Conservation (phyloP, 2,797 vertebrate species). For the Enteromius unitaeniatus region DNA sequence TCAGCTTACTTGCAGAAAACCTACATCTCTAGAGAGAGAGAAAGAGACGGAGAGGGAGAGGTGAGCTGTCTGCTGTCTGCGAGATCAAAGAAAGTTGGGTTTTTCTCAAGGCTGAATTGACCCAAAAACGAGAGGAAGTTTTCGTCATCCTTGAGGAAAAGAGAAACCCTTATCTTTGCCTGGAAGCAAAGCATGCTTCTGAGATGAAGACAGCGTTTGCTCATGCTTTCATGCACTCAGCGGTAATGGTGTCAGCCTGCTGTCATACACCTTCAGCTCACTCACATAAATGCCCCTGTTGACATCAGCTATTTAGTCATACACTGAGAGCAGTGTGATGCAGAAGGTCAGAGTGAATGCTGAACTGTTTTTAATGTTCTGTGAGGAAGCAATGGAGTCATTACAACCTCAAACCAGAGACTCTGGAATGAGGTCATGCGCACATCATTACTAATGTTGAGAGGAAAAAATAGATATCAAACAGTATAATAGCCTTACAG, state of each 20-base stretch:
- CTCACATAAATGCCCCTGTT: conserved; percentile 6
- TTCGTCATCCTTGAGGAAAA: conserved; percentile 17
- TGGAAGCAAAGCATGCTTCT: background rate
- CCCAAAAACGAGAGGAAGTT: conserved; percentile 22
- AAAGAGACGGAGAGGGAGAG: conserved; percentile 2
- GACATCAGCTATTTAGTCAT: conserved; percentile 26
- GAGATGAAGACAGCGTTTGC: conserved; percentile 5
- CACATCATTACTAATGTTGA: background rate
- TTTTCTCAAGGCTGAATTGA: conserved; percentile 40
- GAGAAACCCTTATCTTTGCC: background rate
- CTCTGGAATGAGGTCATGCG: conserved; percentile 7
- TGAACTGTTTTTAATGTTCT: background rate
- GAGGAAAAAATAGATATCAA: background rate
- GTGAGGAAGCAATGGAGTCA: conserved; percentile 2
- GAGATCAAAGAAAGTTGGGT: conserved; percentile 29
- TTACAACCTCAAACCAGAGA: conserved; percentile 6
- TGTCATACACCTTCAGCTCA: conserved; percentile 9
- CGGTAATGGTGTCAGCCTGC: background rate
- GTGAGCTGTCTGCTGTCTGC: conserved; percentile 39
- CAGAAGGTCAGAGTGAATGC: background rate
- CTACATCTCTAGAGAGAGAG: conserved; percentile 23
- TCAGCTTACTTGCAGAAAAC: conserved; percentile 34
- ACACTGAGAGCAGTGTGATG: background rate
- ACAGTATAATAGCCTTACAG: background rate
- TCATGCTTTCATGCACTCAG: conserved; percentile 12